These are phyloP conservation scores for Drosophila nikananu DNA, from an alignment of 1,140 invertebrate genomes.

Conservation along the genomic window DNA sequence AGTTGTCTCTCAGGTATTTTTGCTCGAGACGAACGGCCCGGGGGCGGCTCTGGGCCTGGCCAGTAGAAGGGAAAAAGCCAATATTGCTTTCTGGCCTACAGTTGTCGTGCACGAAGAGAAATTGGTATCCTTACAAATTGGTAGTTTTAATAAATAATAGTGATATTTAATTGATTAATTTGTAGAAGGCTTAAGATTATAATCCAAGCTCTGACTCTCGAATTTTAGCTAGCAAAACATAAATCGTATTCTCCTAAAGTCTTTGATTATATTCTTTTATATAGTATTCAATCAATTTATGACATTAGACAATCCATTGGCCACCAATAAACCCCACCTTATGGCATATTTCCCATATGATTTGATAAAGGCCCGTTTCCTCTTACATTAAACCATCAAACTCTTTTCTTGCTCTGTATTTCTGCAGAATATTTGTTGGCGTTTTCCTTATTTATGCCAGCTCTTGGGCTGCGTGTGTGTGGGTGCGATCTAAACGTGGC, in stretches of 20 bases:
- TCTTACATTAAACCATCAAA: background rate
- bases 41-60: slow-evolving; percentile 1
- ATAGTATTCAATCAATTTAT: background rate
- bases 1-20: slow-evolving; percentile 67
- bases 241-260: background rate
- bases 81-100: slow-evolving; percentile 13
- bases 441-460: slow-evolving; percentile 41
- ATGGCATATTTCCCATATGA: background rate
- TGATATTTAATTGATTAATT: background rate
- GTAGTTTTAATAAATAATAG: background rate
- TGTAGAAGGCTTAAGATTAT: background rate
- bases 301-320: too few relatives aligned
- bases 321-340: background rate
- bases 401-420: slow-evolving; percentile 9
- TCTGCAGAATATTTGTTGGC: slow-evolving; percentile 11
- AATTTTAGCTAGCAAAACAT: background rate
- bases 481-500: slow-evolving; percentile 56
- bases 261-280: background rate
- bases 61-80: slow-evolving; percentile 4
- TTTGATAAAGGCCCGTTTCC: background rate
- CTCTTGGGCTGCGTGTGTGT: slow-evolving; percentile 14
- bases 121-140: background rate
- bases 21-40: slow-evolving; percentile 36
- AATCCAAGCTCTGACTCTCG: background rate
- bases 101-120: background rate